These are phyloP conservation scores for Bubalus kerabau DNA, from an alignment of 2,113 vertebrate genomes.

Conservation along the genomic window DNA sequence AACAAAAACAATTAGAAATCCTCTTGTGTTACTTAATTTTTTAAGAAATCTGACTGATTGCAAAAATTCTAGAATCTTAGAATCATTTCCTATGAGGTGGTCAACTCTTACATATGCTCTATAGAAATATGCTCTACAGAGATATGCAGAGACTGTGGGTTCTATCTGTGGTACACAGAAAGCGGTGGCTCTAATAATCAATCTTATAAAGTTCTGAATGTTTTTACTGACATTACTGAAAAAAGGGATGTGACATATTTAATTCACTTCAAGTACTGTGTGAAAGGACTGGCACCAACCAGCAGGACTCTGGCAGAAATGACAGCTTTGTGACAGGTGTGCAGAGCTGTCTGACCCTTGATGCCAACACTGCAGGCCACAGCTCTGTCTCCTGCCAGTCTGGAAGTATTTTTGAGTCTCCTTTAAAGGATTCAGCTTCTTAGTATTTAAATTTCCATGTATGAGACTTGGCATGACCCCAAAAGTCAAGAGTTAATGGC, in stretches of 20 bases:
- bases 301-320: background rate
- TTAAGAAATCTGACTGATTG: background rate
- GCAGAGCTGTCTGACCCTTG: background rate
- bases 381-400: background rate
- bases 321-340: background rate
- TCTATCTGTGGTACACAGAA: background rate
- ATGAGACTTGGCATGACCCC: background rate
- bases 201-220: background rate
- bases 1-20: background rate
- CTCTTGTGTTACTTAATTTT: background rate
- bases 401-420: background rate
- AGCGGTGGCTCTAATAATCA: background rate
- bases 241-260: background rate
- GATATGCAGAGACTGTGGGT: background rate
- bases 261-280: background rate
- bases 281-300: background rate
- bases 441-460: background rate
- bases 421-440: background rate
- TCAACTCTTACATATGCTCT: background rate
- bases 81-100: background rate
- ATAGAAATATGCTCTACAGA: background rate
- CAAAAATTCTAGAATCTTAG: background rate
- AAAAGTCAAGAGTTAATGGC: background rate
- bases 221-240: background rate
- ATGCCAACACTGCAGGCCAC: background rate